Conservation (phyloP, 2,888 invertebrate genomes). For the Acleris laterana region DNA sequence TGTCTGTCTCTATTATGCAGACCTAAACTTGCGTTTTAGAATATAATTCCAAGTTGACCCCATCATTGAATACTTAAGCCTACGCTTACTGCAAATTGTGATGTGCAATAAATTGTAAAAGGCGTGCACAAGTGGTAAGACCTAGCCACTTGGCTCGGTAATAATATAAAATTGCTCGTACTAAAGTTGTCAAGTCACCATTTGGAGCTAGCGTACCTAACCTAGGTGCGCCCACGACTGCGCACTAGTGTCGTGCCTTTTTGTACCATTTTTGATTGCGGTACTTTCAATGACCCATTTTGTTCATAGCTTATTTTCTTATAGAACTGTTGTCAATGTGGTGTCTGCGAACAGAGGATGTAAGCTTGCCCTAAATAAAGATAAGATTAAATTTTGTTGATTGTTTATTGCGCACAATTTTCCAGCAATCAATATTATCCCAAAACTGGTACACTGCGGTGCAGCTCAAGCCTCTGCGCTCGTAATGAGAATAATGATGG, state of each 20-base stretch:
- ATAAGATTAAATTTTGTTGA: too few species aligned
- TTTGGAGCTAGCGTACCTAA: conserved; percentile 13
- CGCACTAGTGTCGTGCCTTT: background rate
- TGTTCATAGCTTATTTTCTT: too few species aligned
- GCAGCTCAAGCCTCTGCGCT: conserved; percentile 32
- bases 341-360: too few species aligned
- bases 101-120: conserved; percentile 12
- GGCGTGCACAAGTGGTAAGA: background rate
- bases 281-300: background rate
- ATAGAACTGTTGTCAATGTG: too few species aligned
- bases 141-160: background rate
- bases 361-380: too few species aligned
- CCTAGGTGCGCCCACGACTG: conserved; percentile 5
- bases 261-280: background rate
- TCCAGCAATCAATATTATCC: too few species aligned
- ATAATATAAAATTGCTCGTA: conserved; percentile 47
- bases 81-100: background rate
- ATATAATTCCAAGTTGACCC: background rate
- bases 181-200: conserved; percentile 58
- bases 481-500: conserved; percentile 79
- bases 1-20: too few species aligned
- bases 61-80: background rate
- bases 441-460: conserved; percentile 2
- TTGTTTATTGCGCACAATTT: too few species aligned
- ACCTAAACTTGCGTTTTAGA: background rate